Evolutionary conservation across 1,140 invertebrate genomes (phyloP).

Genomic region (Drosophila oshimai): DNA sequence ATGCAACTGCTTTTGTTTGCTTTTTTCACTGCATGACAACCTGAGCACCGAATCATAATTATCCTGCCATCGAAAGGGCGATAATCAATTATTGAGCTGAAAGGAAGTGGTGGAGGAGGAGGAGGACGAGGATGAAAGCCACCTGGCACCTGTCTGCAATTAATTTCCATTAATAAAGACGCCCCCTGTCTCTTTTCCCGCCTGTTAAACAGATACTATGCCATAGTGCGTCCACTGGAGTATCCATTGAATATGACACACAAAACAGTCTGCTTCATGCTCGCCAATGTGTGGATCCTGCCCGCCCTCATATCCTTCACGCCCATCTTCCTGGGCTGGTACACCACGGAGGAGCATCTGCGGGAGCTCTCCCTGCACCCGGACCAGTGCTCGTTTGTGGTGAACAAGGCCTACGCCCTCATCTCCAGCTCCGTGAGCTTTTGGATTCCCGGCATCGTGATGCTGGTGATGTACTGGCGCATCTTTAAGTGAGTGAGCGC

Average conservation of each 20-base stretch:
- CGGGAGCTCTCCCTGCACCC: slow-evolving; percentile 87
- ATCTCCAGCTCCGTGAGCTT: slow-evolving; percentile 96
- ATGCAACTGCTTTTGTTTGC: background rate
- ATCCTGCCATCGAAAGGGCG: background rate
- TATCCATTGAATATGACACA: slow-evolving; percentile 95
- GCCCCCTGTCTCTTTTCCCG: background rate
- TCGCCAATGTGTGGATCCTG: slow-evolving; percentile 94
- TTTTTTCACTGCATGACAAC: background rate
- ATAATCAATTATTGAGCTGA: slow-evolving; percentile 34
- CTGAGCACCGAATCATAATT: slow-evolving; percentile 18
- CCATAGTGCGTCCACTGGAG: slow-evolving; percentile 93
- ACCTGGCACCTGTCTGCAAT: slow-evolving; percentile 17
- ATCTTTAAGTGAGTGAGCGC: slow-evolving; percentile 89
- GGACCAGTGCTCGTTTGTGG: slow-evolving; percentile 92
- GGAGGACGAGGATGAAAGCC: background rate
- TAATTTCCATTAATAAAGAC: slow-evolving; percentile 36
- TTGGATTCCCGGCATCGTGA: slow-evolving; percentile 96
- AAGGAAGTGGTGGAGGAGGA: background rate
- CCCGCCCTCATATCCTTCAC: slow-evolving; percentile 97
- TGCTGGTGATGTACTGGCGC: slow-evolving; percentile 95
- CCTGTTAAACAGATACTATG: slow-evolving; percentile 86
- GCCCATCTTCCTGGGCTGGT: slow-evolving; percentile 97
- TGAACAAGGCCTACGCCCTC: slow-evolving; percentile 94
- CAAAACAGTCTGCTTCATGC: slow-evolving; percentile 90
- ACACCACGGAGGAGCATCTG: slow-evolving; percentile 91